phyloP scores from a whole-genome alignment of 23 tunicate genomes.

The Corella eumyota region DNA sequence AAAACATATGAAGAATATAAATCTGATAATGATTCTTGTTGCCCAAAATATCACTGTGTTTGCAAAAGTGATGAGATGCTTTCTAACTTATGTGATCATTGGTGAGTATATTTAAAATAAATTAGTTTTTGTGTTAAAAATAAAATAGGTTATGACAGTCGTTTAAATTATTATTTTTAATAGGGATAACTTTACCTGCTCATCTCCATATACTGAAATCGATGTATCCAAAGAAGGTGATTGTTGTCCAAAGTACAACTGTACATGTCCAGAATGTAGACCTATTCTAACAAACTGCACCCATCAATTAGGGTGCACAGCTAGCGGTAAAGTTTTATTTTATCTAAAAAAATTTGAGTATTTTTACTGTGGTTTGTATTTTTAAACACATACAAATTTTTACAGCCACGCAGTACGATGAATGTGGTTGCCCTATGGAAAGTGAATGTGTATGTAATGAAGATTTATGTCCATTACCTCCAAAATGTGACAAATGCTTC shows the following conservation, averaged over 20 bases:
- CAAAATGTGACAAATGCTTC: conserved; percentile 2
- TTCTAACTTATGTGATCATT: background rate
- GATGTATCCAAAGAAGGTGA: too few species aligned
- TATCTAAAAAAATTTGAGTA: background rate
- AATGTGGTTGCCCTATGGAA: conserved; percentile 5
- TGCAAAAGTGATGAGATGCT: background rate
- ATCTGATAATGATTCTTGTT: background rate
- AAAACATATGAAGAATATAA: background rate
- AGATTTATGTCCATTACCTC: background rate
- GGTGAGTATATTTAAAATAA: background rate
- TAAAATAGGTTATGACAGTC: too few species aligned
- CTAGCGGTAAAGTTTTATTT: background rate
- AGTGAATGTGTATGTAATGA: conserved; percentile 1
- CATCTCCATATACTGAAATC: too few species aligned
- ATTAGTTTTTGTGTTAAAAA: too few species aligned
- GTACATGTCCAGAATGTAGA: background rate
- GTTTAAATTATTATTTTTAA: too few species aligned
- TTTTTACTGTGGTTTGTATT: background rate
- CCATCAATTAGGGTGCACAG: background rate
- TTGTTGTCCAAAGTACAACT: background rate
- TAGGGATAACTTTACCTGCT: too few species aligned
- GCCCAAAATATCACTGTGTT: conserved; percentile 1
- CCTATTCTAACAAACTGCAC: background rate
- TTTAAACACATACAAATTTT: background rate
- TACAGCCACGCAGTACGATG: background rate